Conservation (phyloP, 2,113 vertebrate species). For the Echinops telfairi region DNA sequence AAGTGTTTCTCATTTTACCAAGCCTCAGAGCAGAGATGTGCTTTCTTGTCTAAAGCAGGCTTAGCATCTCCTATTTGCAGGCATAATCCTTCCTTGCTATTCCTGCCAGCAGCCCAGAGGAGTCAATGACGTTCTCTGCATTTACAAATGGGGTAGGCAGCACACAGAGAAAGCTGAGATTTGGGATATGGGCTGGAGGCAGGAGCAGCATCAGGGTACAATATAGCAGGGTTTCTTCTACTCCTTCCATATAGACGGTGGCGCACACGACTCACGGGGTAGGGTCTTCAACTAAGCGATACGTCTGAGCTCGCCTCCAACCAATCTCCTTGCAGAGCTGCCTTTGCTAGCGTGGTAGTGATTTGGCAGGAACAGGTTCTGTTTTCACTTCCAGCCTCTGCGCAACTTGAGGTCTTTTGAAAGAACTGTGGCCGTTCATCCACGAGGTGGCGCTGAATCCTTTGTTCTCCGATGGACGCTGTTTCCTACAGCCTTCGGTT, state of each 20-base stretch:
- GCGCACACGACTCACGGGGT: background rate
- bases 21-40: background rate
- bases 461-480: conserved; percentile 45
- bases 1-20: background rate
- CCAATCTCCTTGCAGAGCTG: background rate
- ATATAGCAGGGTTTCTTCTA: background rate
- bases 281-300: background rate
- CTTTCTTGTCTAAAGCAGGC: background rate
- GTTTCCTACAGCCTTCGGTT: background rate
- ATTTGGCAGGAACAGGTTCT: conserved; percentile 3
- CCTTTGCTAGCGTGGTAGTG: background rate
- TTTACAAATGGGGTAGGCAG: background rate
- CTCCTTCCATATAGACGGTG: background rate
- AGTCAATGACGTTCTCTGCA: background rate
- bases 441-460: conserved; percentile 87
- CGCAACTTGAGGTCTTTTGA: background rate
- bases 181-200: background rate
- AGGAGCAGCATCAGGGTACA: background rate
- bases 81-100: background rate
- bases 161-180: background rate
- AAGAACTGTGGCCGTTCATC: background rate
- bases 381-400: background rate
- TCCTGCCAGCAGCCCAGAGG: background rate
- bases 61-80: background rate
- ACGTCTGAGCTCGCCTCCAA: background rate